A percentile compares a stretch with the other conserved stretches of the same genome.
phyloP scores from a whole-genome alignment of 2,113 vertebrate species.

The Mesocricetus auratus region DNA sequence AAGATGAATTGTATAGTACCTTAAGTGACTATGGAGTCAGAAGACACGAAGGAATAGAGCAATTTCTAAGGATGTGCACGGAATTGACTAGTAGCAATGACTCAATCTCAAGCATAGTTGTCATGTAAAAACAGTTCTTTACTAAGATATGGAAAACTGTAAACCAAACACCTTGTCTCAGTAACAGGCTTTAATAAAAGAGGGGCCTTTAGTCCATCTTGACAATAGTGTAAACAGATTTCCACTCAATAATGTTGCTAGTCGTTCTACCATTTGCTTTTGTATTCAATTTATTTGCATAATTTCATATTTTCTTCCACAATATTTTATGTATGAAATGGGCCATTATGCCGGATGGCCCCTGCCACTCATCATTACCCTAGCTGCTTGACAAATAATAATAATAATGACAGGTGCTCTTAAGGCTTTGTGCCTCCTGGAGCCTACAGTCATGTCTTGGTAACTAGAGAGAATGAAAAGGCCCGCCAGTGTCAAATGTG shows the following conservation, averaged over 20 bases:
- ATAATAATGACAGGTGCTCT: background rate
- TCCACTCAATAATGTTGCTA: background rate
- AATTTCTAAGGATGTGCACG: background rate
- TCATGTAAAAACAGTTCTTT: constrained; percentile 8
- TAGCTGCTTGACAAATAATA: background rate
- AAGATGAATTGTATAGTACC: background rate
- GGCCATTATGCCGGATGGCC: background rate
- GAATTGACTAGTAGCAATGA: background rate
- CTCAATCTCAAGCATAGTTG: background rate
- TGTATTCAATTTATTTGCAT: background rate
- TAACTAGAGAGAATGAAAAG: background rate
- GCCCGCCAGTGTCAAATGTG: background rate
- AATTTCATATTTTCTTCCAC: constrained; percentile 15
- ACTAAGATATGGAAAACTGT: background rate
- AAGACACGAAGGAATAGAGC: background rate
- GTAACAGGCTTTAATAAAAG: background rate
- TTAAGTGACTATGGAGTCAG: background rate
- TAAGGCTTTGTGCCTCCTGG: background rate
- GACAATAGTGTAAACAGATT: background rate
- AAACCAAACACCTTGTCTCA: background rate
- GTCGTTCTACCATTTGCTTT: constrained; percentile 6
- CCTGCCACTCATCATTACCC: background rate
- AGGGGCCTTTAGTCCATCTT: background rate
- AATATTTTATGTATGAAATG: background rate
- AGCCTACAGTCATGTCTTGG: background rate